Base-by-base conservation (phyloP, 2,797 vertebrate species). In the Anas acuta region DNA sequence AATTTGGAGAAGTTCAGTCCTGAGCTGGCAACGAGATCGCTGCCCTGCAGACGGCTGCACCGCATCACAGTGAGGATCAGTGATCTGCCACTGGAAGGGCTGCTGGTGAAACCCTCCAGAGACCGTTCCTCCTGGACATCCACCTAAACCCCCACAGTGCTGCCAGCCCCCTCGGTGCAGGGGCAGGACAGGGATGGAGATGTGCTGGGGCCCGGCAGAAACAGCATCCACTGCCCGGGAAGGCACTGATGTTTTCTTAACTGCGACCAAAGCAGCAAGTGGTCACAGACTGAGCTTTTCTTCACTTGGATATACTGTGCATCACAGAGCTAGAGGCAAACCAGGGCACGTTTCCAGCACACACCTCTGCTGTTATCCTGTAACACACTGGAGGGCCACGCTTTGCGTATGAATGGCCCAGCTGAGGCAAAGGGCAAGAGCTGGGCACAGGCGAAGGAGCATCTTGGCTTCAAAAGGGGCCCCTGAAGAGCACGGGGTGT, bases 21-120 rank as follows among this genome's bases (percentile, higher is more conserved):
- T 78, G 67, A 89, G 74, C 58, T 78, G 0, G 0, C 19, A 26
- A 58, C 0, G 0, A 33, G 37, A 37, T 37, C 37, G 10, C 77
- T 51, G 32, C 69, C 61, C 41, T 77, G 35, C 69, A 62, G 49
- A 49, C 53, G 89, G 62, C 61, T 89, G 74, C 81, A 78, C 22
- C 58, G 51, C 71, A 81, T 78, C 71, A 81, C 54, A 84, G 54
- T 14, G 88, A 75, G 6, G 30, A 84, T 18, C n/a, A 8, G 5
- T 13, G 19, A 30, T 54, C 79, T 69, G 37, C 60, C 66, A 41
- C 16, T 51, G 80, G 37, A 87, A 74, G 25, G 49, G 71, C 41
- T 61, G 37, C 86, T 17, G 56, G 73, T 61, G 85, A 79, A 32
- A 13, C 21, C 32, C 79, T 64, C 58, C 45, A 16, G 33, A 83